phyloP scores from a whole-genome alignment of 2,113 vertebrate genomes.

The Empidonax traillii region DNA sequence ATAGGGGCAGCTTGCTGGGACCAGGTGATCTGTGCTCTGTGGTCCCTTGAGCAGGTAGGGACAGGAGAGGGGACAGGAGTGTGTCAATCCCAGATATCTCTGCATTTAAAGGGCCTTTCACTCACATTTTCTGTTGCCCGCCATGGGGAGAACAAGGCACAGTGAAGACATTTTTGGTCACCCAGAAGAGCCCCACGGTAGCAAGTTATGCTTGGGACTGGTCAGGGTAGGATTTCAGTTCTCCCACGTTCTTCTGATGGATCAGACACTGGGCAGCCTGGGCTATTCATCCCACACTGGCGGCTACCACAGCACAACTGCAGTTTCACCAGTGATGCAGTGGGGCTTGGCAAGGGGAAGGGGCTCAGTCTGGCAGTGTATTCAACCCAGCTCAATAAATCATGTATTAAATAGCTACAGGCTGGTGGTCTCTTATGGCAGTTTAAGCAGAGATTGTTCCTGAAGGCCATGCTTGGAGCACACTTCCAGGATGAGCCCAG shows the following conservation, averaged over 20 bases:
- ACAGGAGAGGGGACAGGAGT: neutral
- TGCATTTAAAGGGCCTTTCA: neutral
- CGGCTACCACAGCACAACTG: neutral
- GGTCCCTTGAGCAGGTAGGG: neutral
- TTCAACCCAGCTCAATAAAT: slow-evolving; percentile 19
- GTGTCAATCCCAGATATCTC: neutral
- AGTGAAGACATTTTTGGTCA: neutral
- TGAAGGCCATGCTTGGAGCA: neutral
- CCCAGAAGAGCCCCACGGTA: neutral
- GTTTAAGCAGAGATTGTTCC: neutral
- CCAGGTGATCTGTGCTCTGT: neutral
- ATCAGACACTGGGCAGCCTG: neutral
- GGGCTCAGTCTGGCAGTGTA: neutral
- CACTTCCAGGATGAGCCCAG: neutral
- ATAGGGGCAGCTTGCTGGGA: neutral
- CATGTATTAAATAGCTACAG: neutral
- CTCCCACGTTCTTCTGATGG: neutral
- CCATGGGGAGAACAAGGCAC: neutral
- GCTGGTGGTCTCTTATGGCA: neutral
- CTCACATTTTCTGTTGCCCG: neutral
- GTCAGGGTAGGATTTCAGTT: neutral
- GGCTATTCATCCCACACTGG: neutral
- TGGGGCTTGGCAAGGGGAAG: neutral
- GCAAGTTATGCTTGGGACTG: neutral
- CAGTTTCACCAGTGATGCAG: neutral